Conservation (phyloP, 2,888 invertebrate species). For the Drosophila anomelani region DNA sequence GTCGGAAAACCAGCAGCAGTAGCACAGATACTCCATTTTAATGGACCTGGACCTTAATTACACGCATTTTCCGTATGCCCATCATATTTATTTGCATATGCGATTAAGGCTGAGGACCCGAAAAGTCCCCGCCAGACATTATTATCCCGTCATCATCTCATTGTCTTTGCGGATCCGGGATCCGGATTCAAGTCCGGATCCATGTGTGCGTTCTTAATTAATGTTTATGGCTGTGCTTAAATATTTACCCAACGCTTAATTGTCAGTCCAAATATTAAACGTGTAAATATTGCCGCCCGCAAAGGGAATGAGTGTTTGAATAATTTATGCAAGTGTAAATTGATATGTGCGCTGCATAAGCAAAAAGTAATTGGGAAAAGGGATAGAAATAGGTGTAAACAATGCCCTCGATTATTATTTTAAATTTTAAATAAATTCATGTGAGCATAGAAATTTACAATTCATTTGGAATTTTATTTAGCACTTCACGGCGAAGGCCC, state of each 20-base stretch:
- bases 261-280: slow-evolving; percentile 55
- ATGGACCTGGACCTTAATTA: slow-evolving; percentile 46
- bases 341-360: slow-evolving; percentile 44
- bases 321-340: slow-evolving; percentile 45
- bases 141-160: slow-evolving; percentile 31
- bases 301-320: slow-evolving; percentile 33
- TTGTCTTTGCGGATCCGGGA: slow-evolving; percentile 10
- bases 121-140: slow-evolving; percentile 21
- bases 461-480: not conserved
- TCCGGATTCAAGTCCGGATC: slow-evolving; percentile 16
- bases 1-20: slow-evolving; percentile 2
- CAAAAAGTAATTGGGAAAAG: slow-evolving; percentile 29
- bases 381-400: slow-evolving; percentile 34
- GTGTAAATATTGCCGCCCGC: slow-evolving; percentile 33
- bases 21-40: slow-evolving; percentile 27
- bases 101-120: slow-evolving; percentile 27
- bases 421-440: slow-evolving; percentile 16
- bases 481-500: not conserved
- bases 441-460: slow-evolving; percentile 5
- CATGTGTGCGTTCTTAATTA: slow-evolving; percentile 50
- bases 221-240: slow-evolving; percentile 49
- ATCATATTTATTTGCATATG: slow-evolving; percentile 39
- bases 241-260: slow-evolving; percentile 53
- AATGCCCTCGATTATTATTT: slow-evolving; percentile 14
- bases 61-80: slow-evolving; percentile 13